Evolutionary conservation across 2,888 invertebrate genomes (phyloP).

Genomic region (Microdon myrmicae): DNA sequence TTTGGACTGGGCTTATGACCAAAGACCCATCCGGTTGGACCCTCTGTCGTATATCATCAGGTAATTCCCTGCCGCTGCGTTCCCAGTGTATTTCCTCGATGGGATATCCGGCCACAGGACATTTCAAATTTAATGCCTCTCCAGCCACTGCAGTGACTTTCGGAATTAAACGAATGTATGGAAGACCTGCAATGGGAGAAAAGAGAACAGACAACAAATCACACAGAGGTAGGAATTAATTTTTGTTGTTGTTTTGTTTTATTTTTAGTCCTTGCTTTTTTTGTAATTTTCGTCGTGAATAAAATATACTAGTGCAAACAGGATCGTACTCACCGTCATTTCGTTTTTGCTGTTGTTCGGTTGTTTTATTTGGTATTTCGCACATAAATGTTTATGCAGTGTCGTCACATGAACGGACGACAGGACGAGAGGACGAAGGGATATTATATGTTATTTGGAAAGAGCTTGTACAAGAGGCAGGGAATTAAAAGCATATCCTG

Average conservation of each 20-base stretch:
- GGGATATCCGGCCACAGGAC: slow-evolving; percentile 85
- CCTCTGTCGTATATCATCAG: slow-evolving; percentile 82
- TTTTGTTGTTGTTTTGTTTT: neutral
- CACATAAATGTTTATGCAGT: slow-evolving; percentile 43
- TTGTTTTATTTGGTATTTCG: slow-evolving; percentile 41
- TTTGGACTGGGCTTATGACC: slow-evolving; percentile 79
- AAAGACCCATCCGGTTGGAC: slow-evolving; percentile 79
- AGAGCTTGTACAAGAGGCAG: slow-evolving; percentile 12
- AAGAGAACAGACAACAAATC: slow-evolving; percentile 12
- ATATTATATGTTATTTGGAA: slow-evolving; percentile 24
- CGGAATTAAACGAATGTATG: slow-evolving; percentile 81
- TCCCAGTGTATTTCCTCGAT: slow-evolving; percentile 85
- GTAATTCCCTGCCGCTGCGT: slow-evolving; percentile 77
- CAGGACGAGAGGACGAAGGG: slow-evolving; percentile 1
- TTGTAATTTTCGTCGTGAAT: neutral
- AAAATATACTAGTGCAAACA: neutral
- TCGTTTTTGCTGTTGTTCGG: too few species aligned
- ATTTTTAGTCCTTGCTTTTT: neutral
- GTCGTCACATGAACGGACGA: slow-evolving; percentile 20
- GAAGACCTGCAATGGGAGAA: slow-evolving; percentile 71
- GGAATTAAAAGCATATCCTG: slow-evolving; percentile 48
- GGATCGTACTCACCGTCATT: too few species aligned
- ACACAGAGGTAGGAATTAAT: slow-evolving; percentile 5
- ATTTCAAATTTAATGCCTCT: slow-evolving; percentile 78
- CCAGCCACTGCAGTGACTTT: slow-evolving; percentile 86